Evolutionary conservation across 2,888 invertebrate genomes (phyloP).

Genomic region (Schizaphis graminum): DNA sequence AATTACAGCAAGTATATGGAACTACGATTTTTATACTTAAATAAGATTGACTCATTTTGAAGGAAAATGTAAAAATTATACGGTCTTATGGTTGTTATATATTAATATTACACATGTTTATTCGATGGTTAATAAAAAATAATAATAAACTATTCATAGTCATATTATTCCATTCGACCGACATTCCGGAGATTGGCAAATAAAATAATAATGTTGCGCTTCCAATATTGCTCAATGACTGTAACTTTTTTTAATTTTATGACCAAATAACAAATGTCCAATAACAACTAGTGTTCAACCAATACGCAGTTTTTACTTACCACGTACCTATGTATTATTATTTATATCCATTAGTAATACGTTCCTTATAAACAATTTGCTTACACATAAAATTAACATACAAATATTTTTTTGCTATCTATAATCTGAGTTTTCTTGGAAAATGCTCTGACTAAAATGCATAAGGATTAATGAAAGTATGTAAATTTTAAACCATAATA

Average conservation of each 20-base stretch:
- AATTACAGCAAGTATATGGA: not conserved
- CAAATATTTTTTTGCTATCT: not conserved
- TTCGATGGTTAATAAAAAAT: not conserved
- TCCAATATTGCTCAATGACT: not conserved
- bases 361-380: not conserved
- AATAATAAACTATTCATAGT: not conserved
- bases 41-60: not conserved
- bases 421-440: not conserved
- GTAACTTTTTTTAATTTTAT: slow-evolving; percentile 6
- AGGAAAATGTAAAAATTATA: not conserved
- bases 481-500: not conserved
- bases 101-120: not conserved
- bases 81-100: not conserved
- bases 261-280: not conserved
- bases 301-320: not conserved
- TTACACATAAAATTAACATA: not conserved
- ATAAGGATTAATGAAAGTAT: not conserved
- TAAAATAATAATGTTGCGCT: not conserved
- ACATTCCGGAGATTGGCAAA: not conserved
- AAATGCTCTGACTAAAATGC: not conserved
- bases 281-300: not conserved
- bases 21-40: not conserved
- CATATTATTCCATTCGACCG: not conserved
- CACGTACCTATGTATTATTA: not conserved
- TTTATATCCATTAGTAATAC: not conserved